Evolutionary conservation across 2,113 vertebrate genomes (phyloP), one percentile per base, ranked within the genome.

Genomic region (Eulemur macaco): DNA sequence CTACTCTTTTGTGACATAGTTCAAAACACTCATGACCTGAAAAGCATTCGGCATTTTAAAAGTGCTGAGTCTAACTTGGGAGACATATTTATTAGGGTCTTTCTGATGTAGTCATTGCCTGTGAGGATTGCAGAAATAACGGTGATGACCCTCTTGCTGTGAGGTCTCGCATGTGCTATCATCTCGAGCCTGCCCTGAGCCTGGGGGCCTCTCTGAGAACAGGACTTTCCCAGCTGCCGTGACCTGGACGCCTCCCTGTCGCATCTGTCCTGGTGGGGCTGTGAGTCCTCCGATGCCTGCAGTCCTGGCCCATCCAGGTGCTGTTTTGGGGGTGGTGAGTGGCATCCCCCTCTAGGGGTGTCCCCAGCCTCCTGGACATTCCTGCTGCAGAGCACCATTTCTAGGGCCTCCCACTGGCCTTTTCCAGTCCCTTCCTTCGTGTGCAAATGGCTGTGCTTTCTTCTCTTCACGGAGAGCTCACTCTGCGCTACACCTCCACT

Each of bases 191-290:
- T 63, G 4, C 31, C 8, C 25, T 18, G 45, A 9, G 6, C 34
- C 1, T 10, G 37, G 52, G 54, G 14, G 29, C 31, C 31, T 64
- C 21, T n/a, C 60, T 47, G 8, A 4, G 14, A 18, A 25, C 23
- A 2, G 6, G n/a, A 7, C 6, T 52, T 11, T 20, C 50, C 15
- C 15, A 10, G 45, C 39, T 27, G 23, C 86, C n/a, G 8, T 5
- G 25, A 42, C 17, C 14, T 18, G 42, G 73, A 14, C 1, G 27
- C 6, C 17, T 76, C 13, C 21, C 39, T 31, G 6, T 9, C 6
- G 6, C 0, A 0, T 21, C 8, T 23, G 34, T n/a, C 23, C n/a
- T 17, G 14, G 3, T 9, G n/a, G 78, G 7, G 4, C 15, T 76
- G 6, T 25, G 64, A 78, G 54, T 20, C 31, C 27, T 71, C 11